Conservation (phyloP, 2,797 vertebrate species). For the Bradypodion pumilum region DNA sequence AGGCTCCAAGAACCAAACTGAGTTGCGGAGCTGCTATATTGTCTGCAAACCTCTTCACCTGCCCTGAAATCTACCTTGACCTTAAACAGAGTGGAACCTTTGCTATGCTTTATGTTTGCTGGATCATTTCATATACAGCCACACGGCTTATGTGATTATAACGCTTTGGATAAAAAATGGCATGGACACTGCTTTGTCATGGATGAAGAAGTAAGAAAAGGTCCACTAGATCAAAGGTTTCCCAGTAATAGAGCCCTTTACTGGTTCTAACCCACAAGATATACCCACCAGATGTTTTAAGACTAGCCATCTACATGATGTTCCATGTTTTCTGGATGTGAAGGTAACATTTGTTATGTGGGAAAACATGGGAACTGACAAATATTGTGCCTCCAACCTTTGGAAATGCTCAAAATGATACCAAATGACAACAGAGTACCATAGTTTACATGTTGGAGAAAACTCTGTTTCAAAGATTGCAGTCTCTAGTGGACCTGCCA, state of each 20-base stretch:
- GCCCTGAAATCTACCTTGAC: background rate
- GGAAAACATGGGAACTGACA: background rate
- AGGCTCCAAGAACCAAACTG: background rate
- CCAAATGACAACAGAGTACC: too few relatives aligned
- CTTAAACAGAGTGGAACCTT: too few relatives aligned
- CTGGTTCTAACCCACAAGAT: background rate
- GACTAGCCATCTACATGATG: background rate
- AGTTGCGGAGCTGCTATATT: background rate
- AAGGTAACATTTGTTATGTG: background rate
- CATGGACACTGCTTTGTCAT: too few relatives aligned
- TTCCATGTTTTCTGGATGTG: background rate
- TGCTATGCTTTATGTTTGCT: too few relatives aligned
- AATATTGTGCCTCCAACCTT: too few relatives aligned
- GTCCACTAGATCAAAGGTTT: background rate
- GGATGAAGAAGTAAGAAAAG: background rate
- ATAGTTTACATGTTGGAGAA: too few relatives aligned
- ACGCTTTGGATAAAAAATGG: too few relatives aligned
- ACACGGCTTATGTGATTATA: too few relatives aligned
- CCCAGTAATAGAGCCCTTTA: background rate
- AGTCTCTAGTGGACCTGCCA: too few relatives aligned
- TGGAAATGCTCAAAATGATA: background rate
- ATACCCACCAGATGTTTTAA: background rate
- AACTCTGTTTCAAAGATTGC: too few relatives aligned
- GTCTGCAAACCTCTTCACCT: background rate
- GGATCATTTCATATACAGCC: too few relatives aligned